Base-by-base conservation (phyloP, 2,888 invertebrate genomes). In the Oligia latruncula region DNA sequence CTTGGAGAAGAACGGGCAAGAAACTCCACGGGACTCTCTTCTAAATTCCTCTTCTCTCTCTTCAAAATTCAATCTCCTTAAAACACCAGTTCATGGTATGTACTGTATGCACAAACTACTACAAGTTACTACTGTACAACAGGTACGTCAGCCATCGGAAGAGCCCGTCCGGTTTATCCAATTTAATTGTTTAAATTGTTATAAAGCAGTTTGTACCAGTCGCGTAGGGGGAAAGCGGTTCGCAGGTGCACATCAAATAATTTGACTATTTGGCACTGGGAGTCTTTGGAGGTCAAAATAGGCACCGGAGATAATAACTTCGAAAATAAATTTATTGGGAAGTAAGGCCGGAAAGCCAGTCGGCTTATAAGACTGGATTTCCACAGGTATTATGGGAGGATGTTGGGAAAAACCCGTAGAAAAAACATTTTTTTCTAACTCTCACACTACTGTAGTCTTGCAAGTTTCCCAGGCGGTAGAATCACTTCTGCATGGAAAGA, bases 101-200 rank as follows among this genome's bases (percentile, higher is more conserved):
- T 11, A 11, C 29, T 29, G 29, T 0, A 70, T 20, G 9, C 66
- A 55, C 0, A 64, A 55, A 46, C 2, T 40, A 58, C 23, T 29
- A 67, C 35, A 23, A n/a, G 46, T 49, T 17, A 49, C 40, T 23
- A n/a, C 23, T 29, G 17, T 17, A 66, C 20, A 15, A 35, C n/a
- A 15, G 17, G 40, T 6, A 78, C 66, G n/a, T 65, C 66, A 82
- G 9, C 35, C 52, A 74, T 85, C 82, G 79, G 84, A 85, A 82
- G 84, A 68, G 60, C n/a, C 13, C 85, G 74, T 85, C 84, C 84
- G 84, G 85, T 71, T 20, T 40, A 58, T 66, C 40, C 55, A 71
- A 82, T 71, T 79, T 35, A 71, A 29, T 62, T 76, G 46, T 68
- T 71, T 67, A 74, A 85, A 82, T 84, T 84, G 85, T 78, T 84